Base-by-base conservation (phyloP, 2,797 vertebrate species). In the Tadarida brasiliensis region DNA sequence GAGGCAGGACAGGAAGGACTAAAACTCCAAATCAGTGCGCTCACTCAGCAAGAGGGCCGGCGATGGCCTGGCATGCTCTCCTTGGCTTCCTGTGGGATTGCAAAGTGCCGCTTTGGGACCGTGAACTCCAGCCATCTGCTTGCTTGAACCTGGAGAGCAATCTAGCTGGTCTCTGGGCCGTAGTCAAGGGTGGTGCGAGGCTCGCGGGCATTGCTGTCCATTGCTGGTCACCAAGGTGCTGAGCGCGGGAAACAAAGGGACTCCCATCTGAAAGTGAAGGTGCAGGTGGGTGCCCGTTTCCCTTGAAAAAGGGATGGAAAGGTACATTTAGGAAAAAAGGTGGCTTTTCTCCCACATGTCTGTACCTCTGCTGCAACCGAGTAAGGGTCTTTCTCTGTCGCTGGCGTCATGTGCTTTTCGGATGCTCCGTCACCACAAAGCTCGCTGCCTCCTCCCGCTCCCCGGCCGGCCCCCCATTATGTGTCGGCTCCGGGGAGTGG, bases 31-130 rank as follows among this genome's bases (percentile, higher is more conserved):
- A 11, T 85, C 24, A 0, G 39, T 14, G 35, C 59, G 73, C 57
- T 83, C 12, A 1, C n/a, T 94, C 59, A 20, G 70, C 44, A 51
- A 51, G 19, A 86, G 88, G 90, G 76, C 90, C 89, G 93, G 71
- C 91, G 47, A 24, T 67, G 80, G 71, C 11, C 73, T 92, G 90
- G 57, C 10, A 0, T 92, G 39, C 28, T 47, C 14, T 80, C 16
- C 57, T 84, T 90, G 89, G 28, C 91, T 96, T 97, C 90, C 11
- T 73, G 63, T 35, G 83, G 73, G 10, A 73, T 39, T 93, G 65
- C 56, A 22, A 49, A 87, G 92, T 24, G 33, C 70, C 11, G 3
- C 94, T 82, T 54, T 26, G 90, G 88, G 77, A 70, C 20, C 12
- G 90, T 84, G 65, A 51, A 84, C 77, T 19, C 4, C 92, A 92